Conservation (phyloP, 1,140 invertebrate genomes). For the Platyura marginata region DNA sequence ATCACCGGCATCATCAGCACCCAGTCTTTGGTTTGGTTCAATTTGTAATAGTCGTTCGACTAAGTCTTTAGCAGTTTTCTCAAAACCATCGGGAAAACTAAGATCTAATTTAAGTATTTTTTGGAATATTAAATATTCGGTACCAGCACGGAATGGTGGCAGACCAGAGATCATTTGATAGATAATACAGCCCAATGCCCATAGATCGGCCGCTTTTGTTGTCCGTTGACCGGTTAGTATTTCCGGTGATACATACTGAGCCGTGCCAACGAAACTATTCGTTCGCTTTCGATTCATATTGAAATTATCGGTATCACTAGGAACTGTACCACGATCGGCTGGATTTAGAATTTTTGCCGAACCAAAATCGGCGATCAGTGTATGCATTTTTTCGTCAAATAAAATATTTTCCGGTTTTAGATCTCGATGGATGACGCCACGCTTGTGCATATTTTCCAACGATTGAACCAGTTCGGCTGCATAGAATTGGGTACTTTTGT, state of each 20-base stretch:
- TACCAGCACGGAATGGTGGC: constrained; percentile 80
- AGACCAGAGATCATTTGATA: constrained; percentile 92
- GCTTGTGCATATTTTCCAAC: constrained; percentile 77
- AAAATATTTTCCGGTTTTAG: constrained; percentile 82
- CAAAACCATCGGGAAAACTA: constrained; percentile 83
- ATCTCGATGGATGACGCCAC: constrained; percentile 85
- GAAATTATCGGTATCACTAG: constrained; percentile 16
- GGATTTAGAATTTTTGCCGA: constrained; percentile 72
- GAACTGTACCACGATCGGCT: constrained; percentile 10
- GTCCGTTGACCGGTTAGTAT: constrained; percentile 66
- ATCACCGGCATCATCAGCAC: constrained; percentile 50
- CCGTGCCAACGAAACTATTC: constrained; percentile 96
- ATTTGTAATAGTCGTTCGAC: constrained; percentile 72
- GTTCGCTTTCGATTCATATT: constrained; percentile 30
- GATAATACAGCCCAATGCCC: constrained; percentile 94
- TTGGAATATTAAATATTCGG: constrained; percentile 94
- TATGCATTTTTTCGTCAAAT: constrained; percentile 87
- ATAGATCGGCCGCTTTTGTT: constrained; percentile 77
- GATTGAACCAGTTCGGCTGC: constrained; percentile 81
- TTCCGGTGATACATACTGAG: constrained; percentile 97
- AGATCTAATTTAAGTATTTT: constrained; percentile 87
- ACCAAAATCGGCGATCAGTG: constrained; percentile 94
- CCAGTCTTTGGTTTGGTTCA: constrained; percentile 61
- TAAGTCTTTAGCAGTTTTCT: constrained; percentile 63
- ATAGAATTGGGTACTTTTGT: constrained; percentile 82